Base-by-base conservation (phyloP, 1,140 invertebrate species). In the Eumaeus atala region DNA sequence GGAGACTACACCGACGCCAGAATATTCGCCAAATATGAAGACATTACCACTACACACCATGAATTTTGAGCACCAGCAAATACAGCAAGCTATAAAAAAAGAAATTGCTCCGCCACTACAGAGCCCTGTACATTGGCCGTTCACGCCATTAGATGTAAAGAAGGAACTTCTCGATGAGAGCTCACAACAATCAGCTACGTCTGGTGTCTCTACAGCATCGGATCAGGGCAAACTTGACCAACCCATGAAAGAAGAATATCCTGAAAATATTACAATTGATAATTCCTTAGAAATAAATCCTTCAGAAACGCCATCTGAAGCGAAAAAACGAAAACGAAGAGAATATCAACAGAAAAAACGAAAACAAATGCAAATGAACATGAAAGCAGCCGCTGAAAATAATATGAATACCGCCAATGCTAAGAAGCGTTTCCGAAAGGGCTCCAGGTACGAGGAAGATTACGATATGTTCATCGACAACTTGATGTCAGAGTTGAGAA, bases 391-490 rank as follows among this genome's bases (percentile, higher is more conserved):
- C 33, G 84, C 89, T 33, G 89, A 91, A 73, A 93, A 91, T 71
- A 91, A 89, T 61, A 90, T 91, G 28, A 92, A 91, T 61, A 90
- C 92, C 51, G 84, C 79, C 66, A 72, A 73, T 66, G 67, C 93
- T 33, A 96, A 95, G 69, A 97, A 97, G 77, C 89, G 95, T 21
- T 90, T 93, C 9, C 89, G 95, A 21, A 97, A 96, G 83, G 91
- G 93, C 21, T 95, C 94, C 2, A 94, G 95, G 69, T 88, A 94
- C 11, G 94, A 97, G 67, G 96, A 97, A 87, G 96, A 97, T 84
- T 96, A 96, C 80, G 96, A 97, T 76, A 92, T 92, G 7, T 97
- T 94, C 72, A 93, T 97, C 62, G 96, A 97, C 67, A 93, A 92
- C 68, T 88, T 98, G 28, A 94, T 97, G 91, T 88, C 89, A 17